Evolutionary conservation across 1,140 invertebrate genomes (phyloP).

Genomic region (Panonychus citri): DNA sequence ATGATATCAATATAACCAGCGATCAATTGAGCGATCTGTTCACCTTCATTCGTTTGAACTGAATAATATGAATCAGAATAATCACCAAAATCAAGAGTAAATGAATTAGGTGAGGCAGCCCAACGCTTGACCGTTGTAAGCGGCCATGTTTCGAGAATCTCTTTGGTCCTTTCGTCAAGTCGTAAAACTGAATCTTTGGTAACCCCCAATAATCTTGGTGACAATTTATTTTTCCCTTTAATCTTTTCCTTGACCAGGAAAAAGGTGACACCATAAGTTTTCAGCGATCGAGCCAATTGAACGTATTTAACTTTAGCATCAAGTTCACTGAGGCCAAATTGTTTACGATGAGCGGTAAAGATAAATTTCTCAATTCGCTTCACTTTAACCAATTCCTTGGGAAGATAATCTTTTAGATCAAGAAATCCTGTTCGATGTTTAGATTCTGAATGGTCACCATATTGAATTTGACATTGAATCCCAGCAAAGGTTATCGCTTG

Average conservation of each 20-base stretch:
- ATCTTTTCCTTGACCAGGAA: slow-evolving; percentile 97
- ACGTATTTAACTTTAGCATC: slow-evolving; percentile 94
- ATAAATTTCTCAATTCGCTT: slow-evolving; percentile 95
- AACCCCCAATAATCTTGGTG: slow-evolving; percentile 86
- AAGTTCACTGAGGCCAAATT: slow-evolving; percentile 54
- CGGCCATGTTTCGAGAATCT: slow-evolving; percentile 56
- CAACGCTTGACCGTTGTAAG: slow-evolving; percentile 85
- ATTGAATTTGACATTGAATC: slow-evolving; percentile 94
- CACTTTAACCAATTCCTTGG: slow-evolving; percentile 78
- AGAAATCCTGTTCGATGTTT: slow-evolving; percentile 80
- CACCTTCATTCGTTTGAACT: slow-evolving; percentile 92
- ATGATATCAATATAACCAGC: slow-evolving; percentile 99
- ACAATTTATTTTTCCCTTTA: slow-evolving; percentile 92
- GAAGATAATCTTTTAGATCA: slow-evolving; percentile 85
- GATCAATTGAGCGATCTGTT: slow-evolving; percentile 93
- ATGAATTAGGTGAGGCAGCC: slow-evolving; percentile 97
- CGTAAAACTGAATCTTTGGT: slow-evolving; percentile 93
- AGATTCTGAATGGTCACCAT: slow-evolving; percentile 74
- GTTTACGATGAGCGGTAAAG: slow-evolving; percentile 64
- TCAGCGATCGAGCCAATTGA: slow-evolving; percentile 71
- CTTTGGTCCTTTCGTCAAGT: slow-evolving; percentile 92
- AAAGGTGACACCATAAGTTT: slow-evolving; percentile 97
- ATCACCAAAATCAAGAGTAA: slow-evolving; percentile 97
- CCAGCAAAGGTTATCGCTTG: slow-evolving; percentile 94
- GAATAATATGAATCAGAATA: slow-evolving; percentile 97